These are phyloP conservation scores for Pangasius larnaudii DNA, from an alignment of 2,797 vertebrate genomes.

Conservation along the genomic window DNA sequence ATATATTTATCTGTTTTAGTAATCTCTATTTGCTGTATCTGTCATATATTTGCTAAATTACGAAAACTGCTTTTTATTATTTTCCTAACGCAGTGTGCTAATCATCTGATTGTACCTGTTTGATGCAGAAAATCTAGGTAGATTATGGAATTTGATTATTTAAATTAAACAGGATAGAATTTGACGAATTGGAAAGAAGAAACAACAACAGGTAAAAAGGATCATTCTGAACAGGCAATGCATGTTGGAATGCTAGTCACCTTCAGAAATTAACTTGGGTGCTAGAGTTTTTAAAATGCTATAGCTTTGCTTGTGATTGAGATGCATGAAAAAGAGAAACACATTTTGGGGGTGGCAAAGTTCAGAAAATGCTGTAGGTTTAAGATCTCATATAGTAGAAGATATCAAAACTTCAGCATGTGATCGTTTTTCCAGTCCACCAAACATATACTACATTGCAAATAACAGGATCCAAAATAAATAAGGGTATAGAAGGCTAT, in stretches of 20 bases:
- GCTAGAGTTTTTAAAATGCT: not conserved
- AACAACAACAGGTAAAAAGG: not conserved
- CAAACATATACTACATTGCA: not conserved
- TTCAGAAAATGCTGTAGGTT: not conserved
- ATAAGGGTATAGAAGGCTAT: not conserved
- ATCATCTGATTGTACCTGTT: not conserved
- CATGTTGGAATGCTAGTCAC: not conserved
- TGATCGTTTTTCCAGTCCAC: not conserved
- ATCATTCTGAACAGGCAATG: not conserved
- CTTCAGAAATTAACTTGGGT: not conserved
- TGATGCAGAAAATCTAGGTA: not conserved
- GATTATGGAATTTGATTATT: not conserved
- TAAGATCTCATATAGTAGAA: not conserved
- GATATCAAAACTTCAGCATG: not conserved
- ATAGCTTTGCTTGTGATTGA: not conserved
- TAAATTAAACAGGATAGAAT: not conserved
- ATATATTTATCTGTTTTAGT: not conserved
- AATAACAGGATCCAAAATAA: not conserved
- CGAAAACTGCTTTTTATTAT: not conserved
- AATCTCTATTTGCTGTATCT: not conserved
- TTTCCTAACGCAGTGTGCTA: not conserved
- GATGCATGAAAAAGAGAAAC: not conserved
- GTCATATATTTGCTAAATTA: not conserved
- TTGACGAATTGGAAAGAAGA: not conserved
- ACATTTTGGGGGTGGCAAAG: not conserved